A percentile compares a stretch with the other conserved stretches of the same genome.
phyloP scores from a whole-genome alignment of 2,888 invertebrate genomes.

The Carabus problematicus region DNA sequence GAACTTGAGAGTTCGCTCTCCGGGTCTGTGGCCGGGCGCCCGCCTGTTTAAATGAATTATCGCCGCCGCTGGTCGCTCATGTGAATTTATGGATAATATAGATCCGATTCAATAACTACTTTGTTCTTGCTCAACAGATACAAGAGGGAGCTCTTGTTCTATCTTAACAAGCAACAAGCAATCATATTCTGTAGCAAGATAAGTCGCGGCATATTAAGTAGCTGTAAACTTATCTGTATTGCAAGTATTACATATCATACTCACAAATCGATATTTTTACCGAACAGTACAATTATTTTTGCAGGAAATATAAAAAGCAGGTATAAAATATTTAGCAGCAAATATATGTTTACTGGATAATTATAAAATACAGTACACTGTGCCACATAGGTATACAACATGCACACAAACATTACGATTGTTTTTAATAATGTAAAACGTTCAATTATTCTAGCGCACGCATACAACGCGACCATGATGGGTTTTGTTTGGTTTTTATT shows the following conservation, averaged over 20 bases:
- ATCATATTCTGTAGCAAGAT: too few species aligned
- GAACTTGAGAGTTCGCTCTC: not conserved
- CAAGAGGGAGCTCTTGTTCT: not conserved
- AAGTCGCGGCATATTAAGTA: too few species aligned
- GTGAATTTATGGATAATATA: slow-evolving; percentile 40
- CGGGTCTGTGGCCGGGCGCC: not conserved
- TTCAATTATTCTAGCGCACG: slow-evolving; percentile 28
- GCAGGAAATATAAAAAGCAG: too few species aligned
- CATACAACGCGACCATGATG: slow-evolving; percentile 20
- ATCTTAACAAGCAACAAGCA: too few species aligned
- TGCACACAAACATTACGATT: slow-evolving; percentile 28
- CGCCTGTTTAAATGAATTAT: slow-evolving; percentile 40
- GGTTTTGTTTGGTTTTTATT: slow-evolving; percentile 17
- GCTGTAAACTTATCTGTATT: not conserved
- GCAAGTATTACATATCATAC: slow-evolving; percentile 1
- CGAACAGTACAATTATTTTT: too few species aligned
- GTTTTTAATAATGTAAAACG: slow-evolving; percentile 31
- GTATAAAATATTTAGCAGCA: too few species aligned
- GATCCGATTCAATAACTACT: slow-evolving; percentile 38
- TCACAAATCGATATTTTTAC: too few species aligned
- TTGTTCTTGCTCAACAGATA: slow-evolving; percentile 10
- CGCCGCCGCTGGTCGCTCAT: slow-evolving; percentile 14
- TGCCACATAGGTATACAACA: slow-evolving; percentile 21
- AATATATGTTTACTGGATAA: too few species aligned
- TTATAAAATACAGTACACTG: slow-evolving; percentile 8